These are phyloP conservation scores for Bombus waltoni DNA, from an alignment of 1,140 invertebrate genomes.

Conservation along the genomic window DNA sequence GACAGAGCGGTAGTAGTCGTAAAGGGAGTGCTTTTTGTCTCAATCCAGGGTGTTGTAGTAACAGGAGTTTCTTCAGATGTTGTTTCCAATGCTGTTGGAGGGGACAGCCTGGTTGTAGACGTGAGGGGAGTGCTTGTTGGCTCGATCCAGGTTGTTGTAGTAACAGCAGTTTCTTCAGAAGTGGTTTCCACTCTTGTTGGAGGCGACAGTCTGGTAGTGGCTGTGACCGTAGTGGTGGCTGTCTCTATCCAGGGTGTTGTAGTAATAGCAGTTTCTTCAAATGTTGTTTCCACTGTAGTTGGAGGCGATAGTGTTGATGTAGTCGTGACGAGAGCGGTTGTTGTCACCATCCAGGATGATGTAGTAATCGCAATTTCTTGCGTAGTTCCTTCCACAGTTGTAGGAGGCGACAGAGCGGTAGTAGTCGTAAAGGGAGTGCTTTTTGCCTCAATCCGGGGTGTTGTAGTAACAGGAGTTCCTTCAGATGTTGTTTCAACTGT, in stretches of 20 bases:
- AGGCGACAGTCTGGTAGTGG: accelerated
- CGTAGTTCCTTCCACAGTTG: too few relatives aligned
- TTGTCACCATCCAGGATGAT: accelerated
- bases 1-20: accelerated
- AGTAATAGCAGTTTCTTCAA: accelerated
- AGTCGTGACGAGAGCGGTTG: accelerated
- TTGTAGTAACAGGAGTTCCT: accelerated
- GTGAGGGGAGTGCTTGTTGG: too few relatives aligned
- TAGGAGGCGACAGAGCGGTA: accelerated
- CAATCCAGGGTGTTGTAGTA: not conserved
- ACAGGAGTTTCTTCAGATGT: too few relatives aligned
- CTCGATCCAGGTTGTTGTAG: accelerated
- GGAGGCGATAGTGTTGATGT: accelerated
- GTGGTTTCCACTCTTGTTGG: too few relatives aligned
- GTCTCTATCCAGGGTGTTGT: accelerated
- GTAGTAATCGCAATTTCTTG: too few relatives aligned
- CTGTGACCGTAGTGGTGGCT: accelerated
- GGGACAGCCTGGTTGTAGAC: too few relatives aligned
- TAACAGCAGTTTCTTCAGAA: not conserved
- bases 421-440: accelerated
- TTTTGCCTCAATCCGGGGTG: accelerated
- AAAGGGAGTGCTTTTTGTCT: accelerated
- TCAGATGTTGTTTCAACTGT: too few relatives aligned
- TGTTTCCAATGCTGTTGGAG: not conserved
- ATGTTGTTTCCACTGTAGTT: accelerated